Evolutionary conservation across 37 sponge, comb jelly and placozoan species (phyloP), one percentile per base, ranked within the genome.

Genomic region (Tethya wilhelma): DNA sequence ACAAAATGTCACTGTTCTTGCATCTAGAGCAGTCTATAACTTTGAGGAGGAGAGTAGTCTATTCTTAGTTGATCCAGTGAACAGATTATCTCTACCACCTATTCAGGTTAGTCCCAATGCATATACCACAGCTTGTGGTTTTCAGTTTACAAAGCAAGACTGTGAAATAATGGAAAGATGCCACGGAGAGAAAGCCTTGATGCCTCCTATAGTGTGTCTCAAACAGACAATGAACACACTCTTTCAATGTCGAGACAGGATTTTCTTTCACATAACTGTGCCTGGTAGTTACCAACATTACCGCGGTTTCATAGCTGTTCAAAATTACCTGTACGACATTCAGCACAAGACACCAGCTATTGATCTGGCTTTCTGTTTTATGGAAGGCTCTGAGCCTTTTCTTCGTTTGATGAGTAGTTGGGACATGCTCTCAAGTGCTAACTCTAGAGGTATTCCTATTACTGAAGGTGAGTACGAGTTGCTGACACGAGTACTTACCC

Each of bases 361-460:
- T 44, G 78, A 78, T 64, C 41, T 78, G 12, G 30, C 55, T 12
- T 78, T 59, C 17, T 78, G 65, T 28, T 49, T 49, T 12, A 29
- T 45, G 42, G 56, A 72, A 7, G n/a, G n/a, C n/a, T n/a, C n/a
- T n/a, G n/a, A n/a, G n/a, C n/a, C n/a, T n/a, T n/a, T n/a, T 30
- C 19, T n/a, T 14, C 9, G 14, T 19, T 19, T 14, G 9, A 9
- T 49, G 53, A 49, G 14, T 9, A 49, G 53, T 34, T 64, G 26
- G 19, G 2, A 31, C 20, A 72, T 32, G 31, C 55, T 23, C 23
- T 37, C 44, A 22, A 0, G 17, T 39, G 14, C 45, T 38, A 7
- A 1, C 3, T 9, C 33, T 4, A 28, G 56, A 32, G 53, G 14
- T 12, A 49, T 72, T n/a, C 4, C n/a, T 23, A 34, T 72, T 1